These are phyloP conservation scores for Colletes latitarsis DNA, from an alignment of 1,140 invertebrate species.

Conservation along the genomic window DNA sequence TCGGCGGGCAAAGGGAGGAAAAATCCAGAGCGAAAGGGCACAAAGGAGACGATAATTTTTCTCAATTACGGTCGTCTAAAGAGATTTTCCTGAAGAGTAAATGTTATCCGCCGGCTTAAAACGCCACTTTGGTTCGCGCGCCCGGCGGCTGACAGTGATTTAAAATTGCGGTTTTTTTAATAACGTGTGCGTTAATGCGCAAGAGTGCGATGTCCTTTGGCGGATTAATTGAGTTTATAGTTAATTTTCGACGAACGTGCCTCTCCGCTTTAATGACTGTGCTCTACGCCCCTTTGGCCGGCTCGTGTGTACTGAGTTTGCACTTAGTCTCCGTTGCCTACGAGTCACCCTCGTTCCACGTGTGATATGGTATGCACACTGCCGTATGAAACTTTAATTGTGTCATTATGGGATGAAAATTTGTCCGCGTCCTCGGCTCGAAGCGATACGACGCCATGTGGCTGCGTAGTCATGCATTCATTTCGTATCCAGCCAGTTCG, in stretches of 20 bases:
- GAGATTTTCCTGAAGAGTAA: conserved; percentile 32
- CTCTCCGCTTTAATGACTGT: conserved; percentile 55
- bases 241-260: conserved; percentile 62
- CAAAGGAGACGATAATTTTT: conserved; percentile 30
- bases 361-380: conserved; percentile 52
- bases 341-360: conserved; percentile 12
- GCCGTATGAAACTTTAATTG: conserved; percentile 62
- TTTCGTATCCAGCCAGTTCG: background rate
- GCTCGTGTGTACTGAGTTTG: conserved; percentile 39
- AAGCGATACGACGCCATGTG: background rate
- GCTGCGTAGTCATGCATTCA: conserved; percentile 3
- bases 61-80: conserved; percentile 32
- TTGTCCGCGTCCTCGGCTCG: conserved; percentile 24
- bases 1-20: background rate
- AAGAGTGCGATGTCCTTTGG: conserved; percentile 45
- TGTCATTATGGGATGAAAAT: conserved; percentile 61
- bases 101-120: conserved; percentile 40
- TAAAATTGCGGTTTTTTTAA: conserved; percentile 50
- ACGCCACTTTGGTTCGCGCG: conserved; percentile 13
- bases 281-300: conserved; percentile 27
- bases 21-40: background rate
- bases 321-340: conserved; percentile 34
- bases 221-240: conserved; percentile 63
- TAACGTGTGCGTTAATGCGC: conserved; percentile 50
- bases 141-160: conserved; percentile 27